Base-by-base conservation (phyloP, 2,113 vertebrate species). In the Emberiza fucata region DNA sequence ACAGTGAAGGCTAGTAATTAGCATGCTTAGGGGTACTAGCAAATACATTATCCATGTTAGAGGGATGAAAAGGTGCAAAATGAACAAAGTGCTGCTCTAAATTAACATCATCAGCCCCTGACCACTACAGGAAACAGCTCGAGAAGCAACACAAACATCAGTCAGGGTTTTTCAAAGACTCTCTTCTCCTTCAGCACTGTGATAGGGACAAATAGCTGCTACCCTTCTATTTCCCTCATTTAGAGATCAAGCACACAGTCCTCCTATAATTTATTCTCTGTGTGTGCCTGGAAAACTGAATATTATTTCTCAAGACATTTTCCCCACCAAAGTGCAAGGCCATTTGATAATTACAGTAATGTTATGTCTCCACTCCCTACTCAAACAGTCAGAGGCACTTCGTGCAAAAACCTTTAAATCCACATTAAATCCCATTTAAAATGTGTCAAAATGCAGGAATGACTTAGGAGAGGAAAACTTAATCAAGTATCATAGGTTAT, bases 281-380 rank as follows among this genome's bases (percentile, higher is more conserved):
- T 56, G 53, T 89, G 19, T 48, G 79, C 45, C 81, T 93, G 68
- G 37, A 88, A 90, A 96, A 78, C 23, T 0, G 0, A 86, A 8
- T 53, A 71, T 63, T 92, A 79, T 60, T 92, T 95, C 85, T 94
- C 72, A 86, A 86, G 65, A 75, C 29, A 75, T 66, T 79, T 88
- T 60, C 48, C 51, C 69, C 1, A 0, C 51, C 71, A 18, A 86
- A 94, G 56, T 35, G 79, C 60, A 92, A 95, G 82, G 72, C 60
- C 90, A 71, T 77, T 88, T 86, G 71, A 50, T 88, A 96, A 83
- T 83, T 92, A 91, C 73, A 82, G 60, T 78, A 94, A 71, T n/a
- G 79, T n/a, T 71, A 40, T 25, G 18, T 54, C 80, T 81, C 31
- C 6, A 33, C 79, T 91, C 35, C 48, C 57, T 73, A 21, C 42